phyloP scores from a whole-genome alignment of 2,888 invertebrate species.

The Clistopyga incitator region DNA sequence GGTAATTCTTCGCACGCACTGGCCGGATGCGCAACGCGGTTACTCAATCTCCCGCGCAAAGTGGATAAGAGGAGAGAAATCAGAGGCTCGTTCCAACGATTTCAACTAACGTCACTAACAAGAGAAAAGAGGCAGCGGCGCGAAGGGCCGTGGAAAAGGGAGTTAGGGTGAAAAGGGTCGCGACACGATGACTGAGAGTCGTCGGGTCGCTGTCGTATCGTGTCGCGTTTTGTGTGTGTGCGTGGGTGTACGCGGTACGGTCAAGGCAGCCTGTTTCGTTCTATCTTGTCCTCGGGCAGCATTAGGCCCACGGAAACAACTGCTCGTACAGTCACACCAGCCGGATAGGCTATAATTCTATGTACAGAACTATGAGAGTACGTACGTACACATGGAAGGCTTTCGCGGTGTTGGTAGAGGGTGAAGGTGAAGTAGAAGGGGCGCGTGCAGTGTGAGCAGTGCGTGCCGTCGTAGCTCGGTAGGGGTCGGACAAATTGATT shows the following conservation, averaged over 20 bases:
- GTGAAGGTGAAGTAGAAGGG: constrained; percentile 54
- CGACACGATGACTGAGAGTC: constrained; percentile 21
- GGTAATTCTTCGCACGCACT: neutral
- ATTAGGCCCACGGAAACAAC: constrained; percentile 48
- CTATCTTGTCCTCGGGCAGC: constrained; percentile 82
- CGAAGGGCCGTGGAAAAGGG: constrained; percentile 15
- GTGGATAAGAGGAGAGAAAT: constrained; percentile 8
- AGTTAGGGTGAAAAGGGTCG: constrained; percentile 56
- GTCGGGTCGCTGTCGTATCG: constrained; percentile 33
- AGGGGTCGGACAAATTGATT: constrained; percentile 83
- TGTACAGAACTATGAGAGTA: neutral
- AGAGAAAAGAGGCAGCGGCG: constrained; percentile 51
- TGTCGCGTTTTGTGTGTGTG: neutral
- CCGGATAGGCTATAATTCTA: neutral
- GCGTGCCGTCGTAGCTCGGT: constrained; percentile 76
- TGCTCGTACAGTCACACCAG: constrained; percentile 1
- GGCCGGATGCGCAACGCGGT: neutral
- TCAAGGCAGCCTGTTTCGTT: constrained; percentile 56
- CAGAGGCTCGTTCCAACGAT: constrained; percentile 58
- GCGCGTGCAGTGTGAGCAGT: constrained; percentile 69
- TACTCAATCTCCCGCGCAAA: neutral
- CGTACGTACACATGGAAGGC: constrained; percentile 35
- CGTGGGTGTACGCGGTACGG: constrained; percentile 11
- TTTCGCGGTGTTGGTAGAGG: constrained; percentile 47
- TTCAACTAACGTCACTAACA: constrained; percentile 64